phyloP scores from a whole-genome alignment of 2,113 vertebrate genomes.

The Siphamia tubifer region DNA sequence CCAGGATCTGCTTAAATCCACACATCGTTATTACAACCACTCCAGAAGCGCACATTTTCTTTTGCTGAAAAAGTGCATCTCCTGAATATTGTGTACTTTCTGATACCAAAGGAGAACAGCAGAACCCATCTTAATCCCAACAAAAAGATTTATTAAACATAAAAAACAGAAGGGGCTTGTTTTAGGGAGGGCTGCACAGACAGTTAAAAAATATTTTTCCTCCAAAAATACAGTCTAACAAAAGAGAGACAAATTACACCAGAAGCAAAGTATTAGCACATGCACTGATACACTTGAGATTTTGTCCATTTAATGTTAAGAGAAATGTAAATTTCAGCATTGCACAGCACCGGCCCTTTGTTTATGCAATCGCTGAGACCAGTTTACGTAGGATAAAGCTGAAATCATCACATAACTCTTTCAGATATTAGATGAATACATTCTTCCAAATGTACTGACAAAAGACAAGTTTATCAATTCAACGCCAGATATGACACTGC shows the following conservation, averaged over 20 bases:
- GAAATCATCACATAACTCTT: neutral
- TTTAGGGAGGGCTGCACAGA: neutral
- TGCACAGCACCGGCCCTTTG: neutral
- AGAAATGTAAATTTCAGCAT: slow-evolving; percentile 40
- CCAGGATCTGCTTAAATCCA: neutral
- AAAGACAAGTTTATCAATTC: slow-evolving; percentile 5
- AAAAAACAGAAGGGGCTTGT: neutral
- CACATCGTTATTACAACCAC: slow-evolving; percentile 10
- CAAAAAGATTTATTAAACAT: neutral
- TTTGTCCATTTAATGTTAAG: slow-evolving; percentile 5
- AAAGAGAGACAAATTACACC: too few species aligned
- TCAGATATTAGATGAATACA: neutral
- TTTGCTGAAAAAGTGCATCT: slow-evolving; percentile 23
- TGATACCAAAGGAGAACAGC: slow-evolving; percentile 31
- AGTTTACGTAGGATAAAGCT: neutral
- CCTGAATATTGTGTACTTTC: slow-evolving; percentile 17
- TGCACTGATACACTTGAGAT: neutral
- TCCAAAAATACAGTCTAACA: too few species aligned
- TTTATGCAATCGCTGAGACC: slow-evolving; percentile 33
- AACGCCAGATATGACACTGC: slow-evolving; percentile 30
- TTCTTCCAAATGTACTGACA: slow-evolving; percentile 16
- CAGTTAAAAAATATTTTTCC: neutral
- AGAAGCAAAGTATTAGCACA: slow-evolving; percentile 1
- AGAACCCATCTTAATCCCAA: neutral
- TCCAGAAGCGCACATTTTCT: slow-evolving; percentile 20